These are phyloP conservation scores for Hoplias malabaricus DNA, from an alignment of 2,113 vertebrate species.

Conservation along the genomic window DNA sequence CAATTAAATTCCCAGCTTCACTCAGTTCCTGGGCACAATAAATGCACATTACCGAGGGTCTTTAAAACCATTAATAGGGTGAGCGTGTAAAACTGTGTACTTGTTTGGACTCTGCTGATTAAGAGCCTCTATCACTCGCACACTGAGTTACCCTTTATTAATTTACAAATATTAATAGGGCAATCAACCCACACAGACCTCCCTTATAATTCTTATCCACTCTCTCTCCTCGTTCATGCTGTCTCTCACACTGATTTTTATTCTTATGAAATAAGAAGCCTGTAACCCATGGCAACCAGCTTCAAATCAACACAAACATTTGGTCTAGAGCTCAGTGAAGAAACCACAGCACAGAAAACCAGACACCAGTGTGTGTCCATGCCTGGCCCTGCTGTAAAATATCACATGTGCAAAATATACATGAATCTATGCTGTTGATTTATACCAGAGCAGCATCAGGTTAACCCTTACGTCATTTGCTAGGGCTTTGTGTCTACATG, in stretches of 20 bases:
- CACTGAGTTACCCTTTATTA: neutral
- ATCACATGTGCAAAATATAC: neutral
- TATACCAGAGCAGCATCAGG: too few species aligned
- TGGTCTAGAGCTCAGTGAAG: constrained; percentile 6
- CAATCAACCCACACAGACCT: neutral
- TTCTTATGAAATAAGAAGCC: constrained; percentile 32
- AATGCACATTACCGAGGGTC: neutral
- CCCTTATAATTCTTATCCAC: neutral
- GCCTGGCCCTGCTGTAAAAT: constrained; percentile 34
- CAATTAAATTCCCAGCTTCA: constrained; percentile 18
- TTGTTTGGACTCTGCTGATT: neutral
- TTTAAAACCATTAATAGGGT: constrained; percentile 6
- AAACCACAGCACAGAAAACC: constrained; percentile 33
- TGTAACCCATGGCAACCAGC: constrained; percentile 29
- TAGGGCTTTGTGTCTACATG: too few species aligned
- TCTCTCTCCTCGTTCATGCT: neutral
- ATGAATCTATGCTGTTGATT: neutral
- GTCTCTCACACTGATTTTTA: constrained; percentile 8
- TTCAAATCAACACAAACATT: constrained; percentile 19
- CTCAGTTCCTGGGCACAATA: neutral
- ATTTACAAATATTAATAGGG: neutral
- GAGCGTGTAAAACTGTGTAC: neutral
- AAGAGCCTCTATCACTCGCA: neutral
- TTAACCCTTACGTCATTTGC: too few species aligned
- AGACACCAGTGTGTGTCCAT: constrained; percentile 12